phyloP scores from a whole-genome alignment of 2,113 vertebrate genomes.

The Oryzias curvinotus region DNA sequence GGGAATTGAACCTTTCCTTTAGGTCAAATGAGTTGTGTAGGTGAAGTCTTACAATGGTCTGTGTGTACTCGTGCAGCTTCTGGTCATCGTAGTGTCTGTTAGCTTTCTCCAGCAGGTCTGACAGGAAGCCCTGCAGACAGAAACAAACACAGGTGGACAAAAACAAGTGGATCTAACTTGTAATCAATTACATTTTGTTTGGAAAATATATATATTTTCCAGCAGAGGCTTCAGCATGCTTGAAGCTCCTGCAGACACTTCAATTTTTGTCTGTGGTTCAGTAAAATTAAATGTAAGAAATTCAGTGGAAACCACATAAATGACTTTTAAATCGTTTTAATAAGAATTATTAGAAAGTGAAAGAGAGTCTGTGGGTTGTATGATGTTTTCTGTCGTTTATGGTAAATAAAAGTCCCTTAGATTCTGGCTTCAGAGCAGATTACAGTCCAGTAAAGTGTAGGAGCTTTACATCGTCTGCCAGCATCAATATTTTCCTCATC shows the following conservation, averaged over 20 bases:
- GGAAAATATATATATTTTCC: background rate
- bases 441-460: background rate
- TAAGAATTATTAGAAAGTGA: no score
- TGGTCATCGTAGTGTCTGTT: constrained; percentile 92
- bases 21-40: background rate
- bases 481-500: constrained; percentile 12
- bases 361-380: no score
- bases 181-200: background rate
- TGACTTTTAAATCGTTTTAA: no score
- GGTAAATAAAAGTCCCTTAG: no score
- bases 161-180: background rate
- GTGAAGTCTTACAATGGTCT: constrained; percentile 88
- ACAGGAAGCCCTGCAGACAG: constrained; percentile 87
- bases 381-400: no score
- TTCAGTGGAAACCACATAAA: no score
- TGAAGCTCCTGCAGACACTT: no score
- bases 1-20: no score
- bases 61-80: constrained; percentile 95
- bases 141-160: background rate
- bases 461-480: background rate
- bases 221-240: background rate
- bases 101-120: constrained; percentile 93
- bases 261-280: no score
- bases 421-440: background rate
- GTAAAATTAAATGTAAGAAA: no score